Evolutionary conservation across 2,797 vertebrate species (phyloP).

Genomic region (Anas capensis): DNA sequence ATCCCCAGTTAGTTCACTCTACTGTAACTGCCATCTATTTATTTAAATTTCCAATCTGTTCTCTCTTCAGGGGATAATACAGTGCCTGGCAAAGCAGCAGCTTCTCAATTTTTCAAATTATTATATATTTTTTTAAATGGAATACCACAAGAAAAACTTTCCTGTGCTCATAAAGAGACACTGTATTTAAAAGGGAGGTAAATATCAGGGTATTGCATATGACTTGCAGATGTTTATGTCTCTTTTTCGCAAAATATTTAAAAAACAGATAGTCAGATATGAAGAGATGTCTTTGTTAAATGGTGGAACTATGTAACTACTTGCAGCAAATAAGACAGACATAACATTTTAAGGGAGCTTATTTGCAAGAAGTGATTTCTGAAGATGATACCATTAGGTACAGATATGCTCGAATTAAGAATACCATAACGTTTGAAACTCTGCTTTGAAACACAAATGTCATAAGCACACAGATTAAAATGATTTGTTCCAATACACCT

Average conservation of each 20-base stretch:
- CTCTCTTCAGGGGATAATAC: slow-evolving; percentile 79
- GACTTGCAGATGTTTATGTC: background rate
- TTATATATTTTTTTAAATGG: slow-evolving; percentile 55
- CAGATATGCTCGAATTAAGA: slow-evolving; percentile 26
- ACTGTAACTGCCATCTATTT: slow-evolving; percentile 76
- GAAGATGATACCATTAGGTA: slow-evolving; percentile 37
- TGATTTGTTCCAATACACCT: slow-evolving; percentile 26
- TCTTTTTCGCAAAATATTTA: slow-evolving; percentile 41
- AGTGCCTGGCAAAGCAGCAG: slow-evolving; percentile 65
- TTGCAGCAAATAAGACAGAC: background rate
- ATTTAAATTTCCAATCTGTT: slow-evolving; percentile 82
- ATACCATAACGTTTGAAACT: background rate
- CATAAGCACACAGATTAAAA: slow-evolving; percentile 27
- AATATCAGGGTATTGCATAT: background rate
- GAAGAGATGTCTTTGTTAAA: background rate
- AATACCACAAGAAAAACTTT: slow-evolving; percentile 61
- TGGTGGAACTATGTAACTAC: background rate
- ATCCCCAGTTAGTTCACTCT: slow-evolving; percentile 66
- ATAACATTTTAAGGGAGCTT: slow-evolving; percentile 12
- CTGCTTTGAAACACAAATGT: background rate
- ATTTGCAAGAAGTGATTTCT: slow-evolving; percentile 34
- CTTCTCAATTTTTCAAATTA: slow-evolving; percentile 70
- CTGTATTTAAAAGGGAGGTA: slow-evolving; percentile 2
- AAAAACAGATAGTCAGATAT: background rate
- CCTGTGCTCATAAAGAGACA: background rate